phyloP scores from a whole-genome alignment of 64 coral and sea anemone species.

The Stylophora pistillata region DNA sequence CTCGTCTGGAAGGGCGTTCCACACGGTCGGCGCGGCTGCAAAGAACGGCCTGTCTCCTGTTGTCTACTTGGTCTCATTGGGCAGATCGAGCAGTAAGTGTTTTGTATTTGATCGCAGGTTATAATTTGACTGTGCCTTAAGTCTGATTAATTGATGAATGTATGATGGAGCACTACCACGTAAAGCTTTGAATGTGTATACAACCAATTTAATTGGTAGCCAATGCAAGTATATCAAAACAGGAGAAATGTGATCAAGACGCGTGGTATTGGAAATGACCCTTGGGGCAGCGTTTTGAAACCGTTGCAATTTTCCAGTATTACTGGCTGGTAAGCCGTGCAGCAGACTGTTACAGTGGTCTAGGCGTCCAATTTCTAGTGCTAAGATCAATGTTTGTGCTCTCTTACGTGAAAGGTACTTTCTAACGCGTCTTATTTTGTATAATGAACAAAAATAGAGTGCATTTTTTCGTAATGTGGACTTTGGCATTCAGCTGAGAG shows the following conservation, averaged over 20 bases:
- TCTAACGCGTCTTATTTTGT: constrained; percentile 44
- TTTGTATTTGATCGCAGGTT: background rate
- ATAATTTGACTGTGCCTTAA: background rate
- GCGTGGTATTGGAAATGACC: background rate
- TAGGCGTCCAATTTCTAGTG: constrained; percentile 14
- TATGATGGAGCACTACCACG: no score
- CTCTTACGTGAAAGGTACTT: constrained; percentile 40
- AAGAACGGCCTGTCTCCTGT: background rate
- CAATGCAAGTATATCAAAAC: constrained; percentile 25
- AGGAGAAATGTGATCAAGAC: constrained; percentile 13
- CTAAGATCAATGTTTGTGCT: constrained; percentile 42
- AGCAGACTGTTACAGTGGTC: constrained; percentile 7
- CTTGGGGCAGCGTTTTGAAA: background rate
- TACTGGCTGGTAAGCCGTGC: background rate
- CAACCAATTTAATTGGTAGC: background rate
- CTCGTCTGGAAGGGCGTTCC: no score
- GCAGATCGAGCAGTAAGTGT: background rate
- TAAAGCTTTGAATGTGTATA: no score
- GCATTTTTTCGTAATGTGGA: constrained; percentile 46
- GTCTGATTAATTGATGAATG: background rate
- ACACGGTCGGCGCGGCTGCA: background rate
- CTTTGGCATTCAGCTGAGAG: background rate
- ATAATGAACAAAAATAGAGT: constrained; percentile 35
- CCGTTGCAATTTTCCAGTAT: background rate
- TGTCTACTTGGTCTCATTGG: background rate